Evolutionary conservation across 2,888 invertebrate species (phyloP).

Genomic region (Hyposoter dolosus): DNA sequence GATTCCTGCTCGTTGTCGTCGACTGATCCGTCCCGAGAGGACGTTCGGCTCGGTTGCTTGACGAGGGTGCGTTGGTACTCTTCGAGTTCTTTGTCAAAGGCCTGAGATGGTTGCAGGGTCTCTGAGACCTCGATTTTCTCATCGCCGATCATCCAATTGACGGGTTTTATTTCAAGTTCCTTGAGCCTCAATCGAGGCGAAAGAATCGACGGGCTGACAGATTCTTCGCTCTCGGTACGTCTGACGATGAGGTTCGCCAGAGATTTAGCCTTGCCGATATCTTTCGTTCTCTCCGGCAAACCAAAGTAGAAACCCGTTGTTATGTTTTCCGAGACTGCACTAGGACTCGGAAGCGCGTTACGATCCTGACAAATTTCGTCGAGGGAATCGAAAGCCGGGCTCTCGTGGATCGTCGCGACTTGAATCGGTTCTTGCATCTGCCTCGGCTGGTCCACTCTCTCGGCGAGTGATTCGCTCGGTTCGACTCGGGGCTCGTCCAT

Average conservation of each 20-base stretch:
- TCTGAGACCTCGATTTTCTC: slow-evolving; percentile 83
- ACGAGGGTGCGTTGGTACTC: slow-evolving; percentile 78
- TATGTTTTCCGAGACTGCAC: slow-evolving; percentile 78
- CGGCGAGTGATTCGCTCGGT: not conserved
- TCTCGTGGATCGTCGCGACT: slow-evolving; percentile 77
- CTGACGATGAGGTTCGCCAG: slow-evolving; percentile 49
- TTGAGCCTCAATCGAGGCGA: slow-evolving; percentile 79
- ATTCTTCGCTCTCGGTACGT: slow-evolving; percentile 69
- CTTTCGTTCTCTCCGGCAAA: slow-evolving; percentile 40
- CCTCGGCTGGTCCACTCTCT: not conserved
- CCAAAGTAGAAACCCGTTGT: slow-evolving; percentile 76
- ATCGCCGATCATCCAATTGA: slow-evolving; percentile 83
- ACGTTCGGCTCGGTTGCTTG: slow-evolving; percentile 69
- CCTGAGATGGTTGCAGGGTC: slow-evolving; percentile 80
- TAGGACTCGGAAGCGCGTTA: slow-evolving; percentile 78
- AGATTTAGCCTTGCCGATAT: slow-evolving; percentile 44
- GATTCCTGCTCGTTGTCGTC: slow-evolving; percentile 76
- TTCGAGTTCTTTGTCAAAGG: slow-evolving; percentile 82
- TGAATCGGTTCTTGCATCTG: slow-evolving; percentile 50
- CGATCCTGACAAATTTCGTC: slow-evolving; percentile 76
- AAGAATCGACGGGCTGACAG: slow-evolving; percentile 80
- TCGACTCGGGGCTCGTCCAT: slow-evolving; percentile 75
- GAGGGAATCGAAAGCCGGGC: slow-evolving; percentile 78
- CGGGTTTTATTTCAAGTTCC: slow-evolving; percentile 81
- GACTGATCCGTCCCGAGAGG: slow-evolving; percentile 72